A percentile compares a stretch with the other conserved stretches of the same genome.
These are phyloP conservation scores for Hydractinia echinata DNA, from an alignment of 30 jellyfish, hydroid and myxozoan genomes.

Conservation along the genomic window DNA sequence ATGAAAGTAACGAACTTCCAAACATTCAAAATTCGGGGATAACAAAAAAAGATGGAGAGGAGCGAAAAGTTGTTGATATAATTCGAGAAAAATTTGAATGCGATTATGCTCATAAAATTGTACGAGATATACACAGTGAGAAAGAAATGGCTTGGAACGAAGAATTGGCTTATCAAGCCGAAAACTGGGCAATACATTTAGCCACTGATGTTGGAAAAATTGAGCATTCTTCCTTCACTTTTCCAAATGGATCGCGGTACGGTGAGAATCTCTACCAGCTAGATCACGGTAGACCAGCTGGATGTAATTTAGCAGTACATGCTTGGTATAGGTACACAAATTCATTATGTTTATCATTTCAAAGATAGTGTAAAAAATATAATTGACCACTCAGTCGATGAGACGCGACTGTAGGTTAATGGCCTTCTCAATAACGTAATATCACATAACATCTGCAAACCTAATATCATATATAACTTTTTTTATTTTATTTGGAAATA, in stretches of 20 bases:
- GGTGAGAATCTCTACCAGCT: constrained; percentile 3
- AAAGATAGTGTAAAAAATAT: too few species aligned
- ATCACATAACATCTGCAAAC: too few species aligned
- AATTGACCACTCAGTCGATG: too few species aligned
- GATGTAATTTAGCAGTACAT: constrained; percentile 2
- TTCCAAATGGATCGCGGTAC: background rate
- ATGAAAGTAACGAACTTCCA: too few species aligned
- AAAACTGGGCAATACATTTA: constrained; percentile 16
- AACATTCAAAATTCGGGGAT: too few species aligned
- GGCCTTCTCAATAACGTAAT: too few species aligned
- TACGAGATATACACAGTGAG: constrained; percentile 14
- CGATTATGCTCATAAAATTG: constrained; percentile 9
- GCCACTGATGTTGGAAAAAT: background rate
- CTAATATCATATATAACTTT: too few species aligned
- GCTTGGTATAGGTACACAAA: constrained; percentile 7
- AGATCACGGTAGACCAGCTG: background rate
- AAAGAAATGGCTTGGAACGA: constrained; percentile 18
- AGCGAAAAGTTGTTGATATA: background rate
- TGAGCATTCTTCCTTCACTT: background rate
- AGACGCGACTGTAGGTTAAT: too few species aligned
- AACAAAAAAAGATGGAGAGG: too few species aligned
- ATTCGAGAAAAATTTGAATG: constrained; percentile 14
- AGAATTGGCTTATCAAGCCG: constrained; percentile 23
- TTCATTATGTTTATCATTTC: too few species aligned
- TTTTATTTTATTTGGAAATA: too few species aligned